These are phyloP conservation scores for Acanthosepion pharaonis DNA, from an alignment of 2,888 invertebrate species.

Conservation along the genomic window DNA sequence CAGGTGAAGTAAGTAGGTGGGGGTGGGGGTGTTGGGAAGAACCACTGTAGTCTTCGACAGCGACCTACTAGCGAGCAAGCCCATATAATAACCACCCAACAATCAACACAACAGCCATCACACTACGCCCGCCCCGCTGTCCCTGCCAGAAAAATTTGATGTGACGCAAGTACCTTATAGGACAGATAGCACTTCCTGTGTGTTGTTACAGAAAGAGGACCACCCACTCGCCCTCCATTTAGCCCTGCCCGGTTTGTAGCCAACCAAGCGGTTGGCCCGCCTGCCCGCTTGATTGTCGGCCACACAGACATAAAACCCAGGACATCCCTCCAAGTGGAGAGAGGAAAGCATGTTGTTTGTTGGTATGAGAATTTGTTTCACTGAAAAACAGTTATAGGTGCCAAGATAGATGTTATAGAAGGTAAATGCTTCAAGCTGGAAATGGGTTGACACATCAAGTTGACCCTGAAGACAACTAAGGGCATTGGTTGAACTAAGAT, in stretches of 20 bases:
- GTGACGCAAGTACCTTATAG: conserved; percentile 33
- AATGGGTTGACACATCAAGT: conserved; percentile 20
- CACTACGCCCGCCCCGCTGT: neutral
- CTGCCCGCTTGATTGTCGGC: neutral
- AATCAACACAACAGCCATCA: neutral
- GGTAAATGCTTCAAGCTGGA: neutral
- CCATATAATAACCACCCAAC: conserved; percentile 17
- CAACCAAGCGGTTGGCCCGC: neutral
- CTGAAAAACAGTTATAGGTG: neutral
- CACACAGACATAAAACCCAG: neutral
- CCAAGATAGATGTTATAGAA: neutral
- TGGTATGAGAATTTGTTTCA: neutral
- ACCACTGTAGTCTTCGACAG: neutral
- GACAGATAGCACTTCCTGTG: conserved; percentile 13
- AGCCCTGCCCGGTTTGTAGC: conserved; percentile 33
- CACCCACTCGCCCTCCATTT: conserved; percentile 22
- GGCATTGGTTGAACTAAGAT: neutral
- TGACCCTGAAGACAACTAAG: conserved; percentile 22
- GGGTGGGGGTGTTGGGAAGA: neutral
- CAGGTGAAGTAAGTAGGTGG: neutral
- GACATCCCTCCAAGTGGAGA: neutral
- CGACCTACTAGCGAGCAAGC: neutral
- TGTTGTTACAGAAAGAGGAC: conserved; percentile 6
- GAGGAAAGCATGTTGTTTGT: neutral
- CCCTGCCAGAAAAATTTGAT: neutral